Evolutionary conservation across 2,113 vertebrate genomes (phyloP).

Genomic region (Tinamus guttatus): DNA sequence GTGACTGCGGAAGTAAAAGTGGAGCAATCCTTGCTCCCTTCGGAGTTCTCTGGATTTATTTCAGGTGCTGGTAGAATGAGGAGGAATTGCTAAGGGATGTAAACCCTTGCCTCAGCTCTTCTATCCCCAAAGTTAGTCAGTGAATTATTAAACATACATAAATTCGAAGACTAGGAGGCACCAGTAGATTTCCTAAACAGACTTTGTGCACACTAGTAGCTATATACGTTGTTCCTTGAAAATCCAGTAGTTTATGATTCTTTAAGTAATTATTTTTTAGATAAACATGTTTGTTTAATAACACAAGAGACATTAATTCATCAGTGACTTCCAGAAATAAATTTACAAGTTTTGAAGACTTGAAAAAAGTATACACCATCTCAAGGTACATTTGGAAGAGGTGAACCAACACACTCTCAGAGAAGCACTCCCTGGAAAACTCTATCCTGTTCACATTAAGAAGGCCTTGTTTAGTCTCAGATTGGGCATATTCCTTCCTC

Average conservation of each 20-base stretch:
- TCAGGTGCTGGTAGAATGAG: not conserved
- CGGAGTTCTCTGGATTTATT: not conserved
- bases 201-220: not conserved
- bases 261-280: constrained; percentile 3
- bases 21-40: accelerated
- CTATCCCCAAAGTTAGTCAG: not conserved
- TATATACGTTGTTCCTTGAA: not conserved
- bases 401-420: not conserved
- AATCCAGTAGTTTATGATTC: not conserved
- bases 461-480: not conserved
- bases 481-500: not conserved
- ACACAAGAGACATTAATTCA: not conserved
- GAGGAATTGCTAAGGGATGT: not conserved
- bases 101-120: not conserved
- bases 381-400: not conserved
- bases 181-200: not conserved
- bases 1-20: not conserved
- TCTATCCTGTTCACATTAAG: not conserved
- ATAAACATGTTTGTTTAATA: not conserved
- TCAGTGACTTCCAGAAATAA: not conserved
- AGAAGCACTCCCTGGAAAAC: not conserved
- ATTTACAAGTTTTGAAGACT: not conserved
- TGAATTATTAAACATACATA: not conserved
- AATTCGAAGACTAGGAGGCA: not conserved
- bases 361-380: not conserved